Percentiles rank a stretch among this genome's conserved stretches.
Evolutionary conservation across 2,888 invertebrate species (phyloP).

Genomic region (Rhagonycha lutea): DNA sequence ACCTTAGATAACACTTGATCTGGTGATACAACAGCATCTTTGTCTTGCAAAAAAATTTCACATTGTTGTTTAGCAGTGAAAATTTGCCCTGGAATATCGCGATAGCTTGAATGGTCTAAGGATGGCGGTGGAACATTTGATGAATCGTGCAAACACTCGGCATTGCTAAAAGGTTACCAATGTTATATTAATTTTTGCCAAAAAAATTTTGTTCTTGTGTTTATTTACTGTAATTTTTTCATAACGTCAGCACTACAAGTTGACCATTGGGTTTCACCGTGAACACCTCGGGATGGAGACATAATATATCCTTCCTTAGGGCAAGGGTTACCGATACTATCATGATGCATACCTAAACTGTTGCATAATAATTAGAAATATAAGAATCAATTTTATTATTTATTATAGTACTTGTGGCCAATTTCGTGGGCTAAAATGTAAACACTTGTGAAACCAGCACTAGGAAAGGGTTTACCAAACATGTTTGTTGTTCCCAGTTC

Average conservation of each 20-base stretch:
- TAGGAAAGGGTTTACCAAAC: conserved; percentile 78
- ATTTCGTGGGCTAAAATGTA: conserved; percentile 84
- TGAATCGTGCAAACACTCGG: conserved; percentile 68
- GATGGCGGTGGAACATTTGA: conserved; percentile 56
- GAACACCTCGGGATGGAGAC: conserved; percentile 79
- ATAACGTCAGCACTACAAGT: conserved; percentile 72
- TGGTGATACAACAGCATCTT: conserved; percentile 63
- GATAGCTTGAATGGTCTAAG: conserved; percentile 66
- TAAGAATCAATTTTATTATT: neutral
- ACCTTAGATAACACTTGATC: conserved; percentile 54
- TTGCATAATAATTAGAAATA: conserved; percentile 23
- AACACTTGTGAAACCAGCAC: conserved; percentile 82
- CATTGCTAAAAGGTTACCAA: conserved; percentile 57
- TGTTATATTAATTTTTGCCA: neutral
- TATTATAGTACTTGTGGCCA: conserved; percentile 73
- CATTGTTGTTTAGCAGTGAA: conserved; percentile 78
- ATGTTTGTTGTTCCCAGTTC: conserved; percentile 76
- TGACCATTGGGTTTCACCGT: conserved; percentile 80
- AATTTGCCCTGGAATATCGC: conserved; percentile 68
- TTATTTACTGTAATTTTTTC: conserved; percentile 61
- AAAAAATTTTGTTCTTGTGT: neutral
- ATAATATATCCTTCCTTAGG: conserved; percentile 79
- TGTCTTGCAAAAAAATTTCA: conserved; percentile 70
- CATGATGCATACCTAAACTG: conserved; percentile 82
- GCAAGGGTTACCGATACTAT: conserved; percentile 72